Evolutionary conservation across 1,140 invertebrate genomes (phyloP).

Genomic region (Drosophila pachea): DNA sequence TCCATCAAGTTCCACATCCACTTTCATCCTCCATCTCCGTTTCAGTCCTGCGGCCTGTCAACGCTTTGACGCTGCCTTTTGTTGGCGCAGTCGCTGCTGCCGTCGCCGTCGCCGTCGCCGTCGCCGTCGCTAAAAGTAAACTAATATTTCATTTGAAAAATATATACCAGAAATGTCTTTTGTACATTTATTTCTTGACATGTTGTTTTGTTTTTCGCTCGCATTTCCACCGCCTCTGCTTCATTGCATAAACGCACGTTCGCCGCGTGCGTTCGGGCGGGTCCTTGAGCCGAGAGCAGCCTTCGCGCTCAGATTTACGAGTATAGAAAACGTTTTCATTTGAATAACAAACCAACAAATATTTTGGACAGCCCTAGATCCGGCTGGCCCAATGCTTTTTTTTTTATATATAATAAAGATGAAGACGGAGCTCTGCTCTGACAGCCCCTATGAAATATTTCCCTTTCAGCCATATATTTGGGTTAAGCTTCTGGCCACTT

Average conservation of each 20-base stretch:
- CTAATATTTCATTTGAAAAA: constrained; percentile 77
- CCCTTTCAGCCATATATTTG: constrained; percentile 29
- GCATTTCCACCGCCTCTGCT: constrained; percentile 11
- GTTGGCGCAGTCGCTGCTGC: constrained; percentile 16
- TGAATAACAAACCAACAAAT: constrained; percentile 65
- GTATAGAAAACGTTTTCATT: constrained; percentile 65
- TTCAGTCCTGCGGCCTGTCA: constrained; percentile 40
- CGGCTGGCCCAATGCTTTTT: constrained; percentile 31
- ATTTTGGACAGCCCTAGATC: constrained; percentile 50
- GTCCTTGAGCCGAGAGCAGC: constrained; percentile 53
- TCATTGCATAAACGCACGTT: constrained; percentile 70
- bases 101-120: neutral
- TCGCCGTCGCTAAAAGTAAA: constrained; percentile 68
- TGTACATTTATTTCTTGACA: constrained; percentile 76
- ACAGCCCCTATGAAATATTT: constrained; percentile 41
- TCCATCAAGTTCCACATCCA: neutral
- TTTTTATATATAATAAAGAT: constrained; percentile 24
- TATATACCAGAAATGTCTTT: constrained; percentile 74
- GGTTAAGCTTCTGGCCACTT: constrained; percentile 25
- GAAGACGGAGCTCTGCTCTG: constrained; percentile 25
- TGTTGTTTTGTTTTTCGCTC: constrained; percentile 74
- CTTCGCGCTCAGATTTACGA: constrained; percentile 48
- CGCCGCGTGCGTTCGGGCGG: constrained; percentile 18
- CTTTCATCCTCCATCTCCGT: neutral
- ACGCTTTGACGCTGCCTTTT: constrained; percentile 65